Percentiles rank a stretch among this genome's conserved stretches.
Evolutionary conservation across 2,797 vertebrate species (phyloP).

Genomic region (Phrynocephalus forsythii): DNA sequence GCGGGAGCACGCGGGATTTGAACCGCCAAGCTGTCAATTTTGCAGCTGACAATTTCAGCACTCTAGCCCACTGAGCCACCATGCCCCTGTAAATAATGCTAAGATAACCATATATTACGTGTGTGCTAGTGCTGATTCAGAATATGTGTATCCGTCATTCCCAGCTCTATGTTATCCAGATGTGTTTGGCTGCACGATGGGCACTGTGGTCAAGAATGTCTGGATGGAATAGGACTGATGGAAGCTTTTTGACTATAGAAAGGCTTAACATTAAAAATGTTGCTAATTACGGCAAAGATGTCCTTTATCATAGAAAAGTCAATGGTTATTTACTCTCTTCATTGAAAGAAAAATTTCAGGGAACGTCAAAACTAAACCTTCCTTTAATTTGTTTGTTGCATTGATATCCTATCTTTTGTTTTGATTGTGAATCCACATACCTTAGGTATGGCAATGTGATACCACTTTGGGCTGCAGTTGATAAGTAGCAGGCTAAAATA

Average conservation of each 20-base stretch:
- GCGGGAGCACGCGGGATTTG: too few relatives aligned
- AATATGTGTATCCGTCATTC: neutral
- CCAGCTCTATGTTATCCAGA: neutral
- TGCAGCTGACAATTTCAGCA: too few relatives aligned
- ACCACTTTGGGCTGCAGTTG: neutral
- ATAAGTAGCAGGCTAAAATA: neutral
- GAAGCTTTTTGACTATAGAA: neutral
- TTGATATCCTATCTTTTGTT: neutral
- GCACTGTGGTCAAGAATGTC: neutral
- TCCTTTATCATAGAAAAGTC: neutral
- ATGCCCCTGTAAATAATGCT: too few relatives aligned
- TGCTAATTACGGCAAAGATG: neutral
- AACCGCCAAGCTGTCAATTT: too few relatives aligned
- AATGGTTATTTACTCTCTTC: neutral
- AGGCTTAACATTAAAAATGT: neutral
- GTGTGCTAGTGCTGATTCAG: neutral
- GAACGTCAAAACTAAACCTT: neutral
- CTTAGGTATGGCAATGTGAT: too few relatives aligned
- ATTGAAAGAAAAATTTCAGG: neutral
- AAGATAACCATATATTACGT: too few relatives aligned
- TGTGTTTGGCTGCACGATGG: neutral
- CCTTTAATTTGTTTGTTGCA: neutral
- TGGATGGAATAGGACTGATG: neutral
- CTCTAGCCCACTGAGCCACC: too few relatives aligned
- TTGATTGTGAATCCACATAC: neutral